Percentiles rank a stretch among this genome's conserved stretches.
Evolutionary conservation across 2,113 vertebrate genomes (phyloP).

Genomic region (Gorsachius goisagi): DNA sequence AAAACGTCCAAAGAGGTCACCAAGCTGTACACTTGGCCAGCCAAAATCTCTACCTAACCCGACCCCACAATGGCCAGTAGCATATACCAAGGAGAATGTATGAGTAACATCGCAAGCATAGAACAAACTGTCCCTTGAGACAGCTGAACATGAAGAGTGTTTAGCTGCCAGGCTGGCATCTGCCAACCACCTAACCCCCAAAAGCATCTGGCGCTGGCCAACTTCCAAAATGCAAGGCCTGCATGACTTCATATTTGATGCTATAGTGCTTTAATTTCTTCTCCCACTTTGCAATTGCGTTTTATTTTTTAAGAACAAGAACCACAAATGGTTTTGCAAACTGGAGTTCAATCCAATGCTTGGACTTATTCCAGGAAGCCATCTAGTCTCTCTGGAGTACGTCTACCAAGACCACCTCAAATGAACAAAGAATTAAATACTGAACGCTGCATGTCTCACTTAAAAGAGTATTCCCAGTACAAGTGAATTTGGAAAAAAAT

Average conservation of each 20-base stretch:
- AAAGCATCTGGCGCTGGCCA: slow-evolving; percentile 9
- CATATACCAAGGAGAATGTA: background rate
- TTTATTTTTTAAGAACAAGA: background rate
- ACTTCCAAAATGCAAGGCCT: background rate
- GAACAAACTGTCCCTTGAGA: slow-evolving; percentile 37
- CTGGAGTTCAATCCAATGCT: background rate
- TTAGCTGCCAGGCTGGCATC: slow-evolving; percentile 41
- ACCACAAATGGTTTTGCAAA: background rate
- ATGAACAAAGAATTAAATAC: background rate
- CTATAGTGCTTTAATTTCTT: background rate
- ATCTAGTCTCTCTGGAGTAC: background rate
- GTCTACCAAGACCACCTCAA: background rate
- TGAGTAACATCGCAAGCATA: background rate
- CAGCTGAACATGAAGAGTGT: background rate
- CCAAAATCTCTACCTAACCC: background rate
- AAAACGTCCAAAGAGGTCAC: background rate
- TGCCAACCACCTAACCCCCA: slow-evolving; percentile 32
- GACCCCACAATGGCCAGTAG: background rate
- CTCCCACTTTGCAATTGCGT: background rate
- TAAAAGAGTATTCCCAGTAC: background rate
- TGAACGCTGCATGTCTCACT: background rate
- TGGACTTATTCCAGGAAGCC: background rate
- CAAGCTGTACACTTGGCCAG: background rate
- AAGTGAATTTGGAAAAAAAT: background rate
- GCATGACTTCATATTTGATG: background rate